A percentile compares a stretch with the other conserved stretches of the same genome.
These are phyloP conservation scores for Spinus pinus DNA, from an alignment of 2,797 vertebrate species.

Conservation along the genomic window DNA sequence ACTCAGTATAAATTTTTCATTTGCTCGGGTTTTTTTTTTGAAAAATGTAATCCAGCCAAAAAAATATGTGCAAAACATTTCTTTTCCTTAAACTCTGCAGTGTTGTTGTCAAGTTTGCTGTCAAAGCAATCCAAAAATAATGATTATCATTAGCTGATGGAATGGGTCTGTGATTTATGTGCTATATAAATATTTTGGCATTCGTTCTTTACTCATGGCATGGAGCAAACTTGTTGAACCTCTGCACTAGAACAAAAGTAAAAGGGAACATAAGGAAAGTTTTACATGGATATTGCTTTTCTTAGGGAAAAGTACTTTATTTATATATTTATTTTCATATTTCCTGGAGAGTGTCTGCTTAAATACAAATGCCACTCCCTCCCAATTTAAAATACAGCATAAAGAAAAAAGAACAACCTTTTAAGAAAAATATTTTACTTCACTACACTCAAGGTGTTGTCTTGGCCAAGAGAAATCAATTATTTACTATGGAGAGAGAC, in stretches of 20 bases:
- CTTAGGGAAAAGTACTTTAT: not conserved
- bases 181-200: slow-evolving; percentile 5
- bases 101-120: not conserved
- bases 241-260: not conserved
- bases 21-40: not conserved
- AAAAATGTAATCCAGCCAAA: not conserved
- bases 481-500: not conserved
- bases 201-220: not conserved
- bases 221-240: not conserved
- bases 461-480: not conserved
- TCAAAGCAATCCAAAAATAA: not conserved
- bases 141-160: not conserved
- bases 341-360: not conserved
- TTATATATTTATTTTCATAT: not conserved
- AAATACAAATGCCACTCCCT: not conserved
- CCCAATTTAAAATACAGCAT: not conserved
- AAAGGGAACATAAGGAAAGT: not conserved
- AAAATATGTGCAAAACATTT: not conserved
- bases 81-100: not conserved
- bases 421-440: not conserved
- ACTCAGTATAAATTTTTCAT: not conserved
- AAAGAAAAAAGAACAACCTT: not conserved
- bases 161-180: not conserved
- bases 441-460: not conserved
- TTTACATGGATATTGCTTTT: not conserved